These are phyloP conservation scores for Hemicordylus capensis DNA, from an alignment of 2,113 vertebrate species.

Conservation along the genomic window DNA sequence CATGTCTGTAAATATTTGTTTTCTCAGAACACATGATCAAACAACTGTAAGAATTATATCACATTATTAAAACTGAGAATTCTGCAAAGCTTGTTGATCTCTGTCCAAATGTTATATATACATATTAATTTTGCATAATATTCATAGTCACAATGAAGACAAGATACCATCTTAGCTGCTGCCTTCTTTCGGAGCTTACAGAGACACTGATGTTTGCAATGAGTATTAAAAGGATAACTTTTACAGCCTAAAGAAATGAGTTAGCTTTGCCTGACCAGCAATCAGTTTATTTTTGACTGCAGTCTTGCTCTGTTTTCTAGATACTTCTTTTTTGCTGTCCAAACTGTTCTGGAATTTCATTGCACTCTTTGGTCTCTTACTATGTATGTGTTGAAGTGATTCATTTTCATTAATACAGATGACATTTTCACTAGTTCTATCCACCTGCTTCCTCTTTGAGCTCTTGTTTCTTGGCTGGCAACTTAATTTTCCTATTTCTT, in stretches of 20 bases:
- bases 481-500: constrained; percentile 66
- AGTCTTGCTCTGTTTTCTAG: constrained; percentile 71
- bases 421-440: constrained; percentile 70
- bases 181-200: constrained; percentile 36
- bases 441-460: constrained; percentile 85
- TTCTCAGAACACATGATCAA: constrained; percentile 30
- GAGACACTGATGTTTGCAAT: background rate
- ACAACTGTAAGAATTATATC: constrained; percentile 40
- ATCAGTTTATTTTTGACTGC: constrained; percentile 82
- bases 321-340: constrained; percentile 42
- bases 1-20: constrained; percentile 21
- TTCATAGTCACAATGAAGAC: constrained; percentile 23
- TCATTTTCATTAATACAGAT: constrained; percentile 76
- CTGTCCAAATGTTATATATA: constrained; percentile 33
- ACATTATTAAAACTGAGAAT: constrained; percentile 68
- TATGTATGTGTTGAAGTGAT: constrained; percentile 76
- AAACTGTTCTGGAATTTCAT: constrained; percentile 50
- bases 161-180: background rate
- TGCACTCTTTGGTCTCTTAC: constrained; percentile 63
- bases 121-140: constrained; percentile 16
- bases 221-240: constrained; percentile 19
- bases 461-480: constrained; percentile 73
- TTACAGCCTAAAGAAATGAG: constrained; percentile 87
- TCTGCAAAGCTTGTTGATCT: constrained; percentile 55
- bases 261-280: constrained; percentile 88